Conservation (phyloP, 2,113 vertebrate genomes). For the Mirounga angustirostris region DNA sequence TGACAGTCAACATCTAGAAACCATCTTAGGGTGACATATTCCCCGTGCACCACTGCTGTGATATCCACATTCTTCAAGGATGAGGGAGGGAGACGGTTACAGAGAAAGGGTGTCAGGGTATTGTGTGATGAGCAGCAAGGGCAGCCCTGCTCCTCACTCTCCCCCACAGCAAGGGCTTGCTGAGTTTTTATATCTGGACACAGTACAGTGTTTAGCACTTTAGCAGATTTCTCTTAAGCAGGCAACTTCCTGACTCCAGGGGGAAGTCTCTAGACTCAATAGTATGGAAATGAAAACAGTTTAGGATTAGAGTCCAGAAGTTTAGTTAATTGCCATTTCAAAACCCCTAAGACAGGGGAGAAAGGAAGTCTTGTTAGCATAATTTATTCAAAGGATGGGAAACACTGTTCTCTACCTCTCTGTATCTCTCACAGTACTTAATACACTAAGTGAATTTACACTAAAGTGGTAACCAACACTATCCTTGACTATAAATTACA, state of each 20-base stretch:
- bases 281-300: background rate
- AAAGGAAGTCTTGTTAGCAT: background rate
- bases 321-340: background rate
- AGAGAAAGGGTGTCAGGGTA: background rate
- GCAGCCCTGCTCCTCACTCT: background rate
- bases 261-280: background rate
- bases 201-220: accelerated
- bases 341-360: background rate
- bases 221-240: background rate
- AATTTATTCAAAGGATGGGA: background rate
- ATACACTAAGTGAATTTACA: background rate
- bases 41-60: background rate
- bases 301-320: background rate
- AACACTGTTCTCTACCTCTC: background rate
- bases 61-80: background rate
- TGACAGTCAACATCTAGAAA: background rate
- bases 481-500: background rate
- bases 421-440: background rate
- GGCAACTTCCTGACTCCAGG: background rate
- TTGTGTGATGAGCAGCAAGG: accelerated
- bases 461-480: background rate
- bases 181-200: background rate
- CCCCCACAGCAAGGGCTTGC: accelerated
- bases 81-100: background rate
- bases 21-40: background rate